A percentile compares a stretch with the other conserved stretches of the same genome.
These are phyloP conservation scores for Cryptus viduatorius DNA, from an alignment of 2,888 invertebrate species.

Conservation along the genomic window DNA sequence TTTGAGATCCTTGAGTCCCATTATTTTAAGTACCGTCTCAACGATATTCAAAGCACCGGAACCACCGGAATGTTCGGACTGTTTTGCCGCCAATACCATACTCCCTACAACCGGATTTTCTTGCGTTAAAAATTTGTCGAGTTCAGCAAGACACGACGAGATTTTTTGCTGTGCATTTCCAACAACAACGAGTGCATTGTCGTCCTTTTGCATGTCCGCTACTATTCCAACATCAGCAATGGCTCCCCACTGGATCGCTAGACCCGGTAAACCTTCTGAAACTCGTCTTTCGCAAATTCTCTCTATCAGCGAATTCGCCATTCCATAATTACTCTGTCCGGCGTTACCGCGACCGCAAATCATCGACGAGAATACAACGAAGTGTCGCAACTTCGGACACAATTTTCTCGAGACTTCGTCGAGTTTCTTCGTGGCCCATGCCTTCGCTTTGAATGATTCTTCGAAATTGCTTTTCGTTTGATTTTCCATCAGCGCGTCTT, in stretches of 20 bases:
- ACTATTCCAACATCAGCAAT: conserved; percentile 92
- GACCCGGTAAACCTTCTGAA: conserved; percentile 85
- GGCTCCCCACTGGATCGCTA: conserved; percentile 89
- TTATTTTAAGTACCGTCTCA: conserved; percentile 89
- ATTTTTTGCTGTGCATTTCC: conserved; percentile 96
- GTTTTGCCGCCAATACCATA: conserved; percentile 95
- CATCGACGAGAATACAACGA: conserved; percentile 89
- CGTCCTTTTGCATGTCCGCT: conserved; percentile 90
- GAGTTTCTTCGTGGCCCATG: conserved; percentile 86
- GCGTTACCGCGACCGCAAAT: conserved; percentile 89
- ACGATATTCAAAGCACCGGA: conserved; percentile 89
- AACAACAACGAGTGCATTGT: conserved; percentile 89
- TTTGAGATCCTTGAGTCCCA: conserved; percentile 80
- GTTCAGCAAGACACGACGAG: conserved; percentile 91
- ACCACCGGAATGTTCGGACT: conserved; percentile 88
- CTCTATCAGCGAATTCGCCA: conserved; percentile 86
- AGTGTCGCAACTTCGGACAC: conserved; percentile 85
- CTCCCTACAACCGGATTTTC: conserved; percentile 90
- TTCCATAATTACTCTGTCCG: conserved; percentile 89
- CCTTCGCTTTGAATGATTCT: conserved; percentile 87
- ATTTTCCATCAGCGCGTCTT: conserved; percentile 86
- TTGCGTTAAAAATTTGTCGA: conserved; percentile 90
- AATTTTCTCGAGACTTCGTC: conserved; percentile 86
- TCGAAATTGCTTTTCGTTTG: conserved; percentile 86
- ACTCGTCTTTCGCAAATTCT: conserved; percentile 86